Evolutionary conservation across 2,113 vertebrate species (phyloP).

Genomic region (Origma solitaria): DNA sequence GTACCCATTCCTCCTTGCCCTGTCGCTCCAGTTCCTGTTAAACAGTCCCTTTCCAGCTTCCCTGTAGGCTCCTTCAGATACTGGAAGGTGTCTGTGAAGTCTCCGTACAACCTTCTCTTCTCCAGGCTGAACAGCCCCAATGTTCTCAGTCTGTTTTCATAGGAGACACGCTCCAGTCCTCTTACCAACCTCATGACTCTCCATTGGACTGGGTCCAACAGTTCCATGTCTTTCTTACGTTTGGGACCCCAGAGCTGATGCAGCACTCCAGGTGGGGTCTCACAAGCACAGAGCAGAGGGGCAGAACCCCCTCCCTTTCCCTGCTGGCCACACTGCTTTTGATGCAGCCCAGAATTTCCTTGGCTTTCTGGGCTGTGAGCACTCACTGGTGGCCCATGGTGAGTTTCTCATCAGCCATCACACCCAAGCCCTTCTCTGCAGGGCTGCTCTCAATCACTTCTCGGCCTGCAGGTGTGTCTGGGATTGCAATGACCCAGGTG

Average conservation of each 20-base stretch:
- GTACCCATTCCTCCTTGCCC: not conserved
- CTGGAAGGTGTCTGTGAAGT: not conserved
- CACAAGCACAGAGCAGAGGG: not conserved
- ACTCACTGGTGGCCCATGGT: fast-evolving
- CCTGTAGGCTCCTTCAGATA: not conserved
- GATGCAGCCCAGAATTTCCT: not conserved
- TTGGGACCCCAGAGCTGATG: not conserved
- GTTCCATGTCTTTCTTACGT: not conserved
- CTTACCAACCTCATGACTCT: not conserved
- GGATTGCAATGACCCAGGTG: not conserved
- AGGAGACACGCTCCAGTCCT: not conserved
- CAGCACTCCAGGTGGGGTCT: not conserved
- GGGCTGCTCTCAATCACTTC: not conserved
- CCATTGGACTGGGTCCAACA: not conserved
- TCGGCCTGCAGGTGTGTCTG: not conserved
- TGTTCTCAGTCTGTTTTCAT: fast-evolving
- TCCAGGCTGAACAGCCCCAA: not conserved
- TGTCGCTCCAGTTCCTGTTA: not conserved
- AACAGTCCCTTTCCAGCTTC: not conserved
- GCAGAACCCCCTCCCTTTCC: not conserved
- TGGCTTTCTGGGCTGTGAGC: not conserved
- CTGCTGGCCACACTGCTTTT: not conserved
- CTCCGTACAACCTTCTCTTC: not conserved
- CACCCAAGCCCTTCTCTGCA: not conserved
- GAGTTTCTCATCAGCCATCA: not conserved